Evolutionary conservation across 2,797 vertebrate species (phyloP).

Genomic region (Arrhamphus sclerolepis): DNA sequence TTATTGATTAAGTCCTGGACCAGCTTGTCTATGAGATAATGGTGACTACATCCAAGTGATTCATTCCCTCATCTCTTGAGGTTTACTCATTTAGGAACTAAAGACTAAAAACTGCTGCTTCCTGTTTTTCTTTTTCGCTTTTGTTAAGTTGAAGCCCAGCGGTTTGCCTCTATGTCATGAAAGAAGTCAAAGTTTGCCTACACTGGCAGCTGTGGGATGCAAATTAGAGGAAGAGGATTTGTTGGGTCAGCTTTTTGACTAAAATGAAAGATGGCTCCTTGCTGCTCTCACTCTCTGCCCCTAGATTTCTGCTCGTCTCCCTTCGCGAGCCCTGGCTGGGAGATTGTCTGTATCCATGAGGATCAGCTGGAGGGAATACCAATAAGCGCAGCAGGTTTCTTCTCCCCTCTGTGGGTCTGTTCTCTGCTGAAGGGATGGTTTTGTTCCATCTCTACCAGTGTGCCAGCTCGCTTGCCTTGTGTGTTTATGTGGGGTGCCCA

Average conservation of each 20-base stretch:
- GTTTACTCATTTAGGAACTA: conserved; percentile 51
- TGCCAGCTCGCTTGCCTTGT: conserved; percentile 45
- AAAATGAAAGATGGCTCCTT: conserved; percentile 59
- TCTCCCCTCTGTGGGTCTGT: conserved; percentile 66
- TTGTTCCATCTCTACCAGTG: conserved; percentile 64
- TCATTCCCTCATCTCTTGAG: conserved; percentile 36
- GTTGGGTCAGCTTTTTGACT: conserved; percentile 40
- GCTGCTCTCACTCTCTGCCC: conserved; percentile 17
- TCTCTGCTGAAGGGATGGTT: conserved; percentile 71
- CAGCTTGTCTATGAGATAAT: conserved; percentile 58
- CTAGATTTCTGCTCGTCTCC: conserved; percentile 46
- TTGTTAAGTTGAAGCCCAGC: conserved; percentile 20
- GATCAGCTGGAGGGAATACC: conserved; percentile 79
- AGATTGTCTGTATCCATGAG: conserved; percentile 68
- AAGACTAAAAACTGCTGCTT: conserved; percentile 24
- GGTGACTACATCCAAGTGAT: conserved; percentile 46
- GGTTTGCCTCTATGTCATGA: conserved; percentile 24
- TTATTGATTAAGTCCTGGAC: conserved; percentile 69
- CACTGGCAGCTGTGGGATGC: conserved; percentile 57
- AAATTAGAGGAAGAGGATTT: conserved; percentile 47
- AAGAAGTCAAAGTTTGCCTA: conserved; percentile 43
- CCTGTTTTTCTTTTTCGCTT: conserved; percentile 11
- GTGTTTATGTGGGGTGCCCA: conserved; percentile 27
- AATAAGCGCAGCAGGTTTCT: conserved; percentile 71
- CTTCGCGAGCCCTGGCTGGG: conserved; percentile 56